Percentiles rank a stretch among this genome's conserved stretches.
These are phyloP conservation scores for Scopus umbretta DNA, from an alignment of 2,113 vertebrate genomes.

Conservation along the genomic window DNA sequence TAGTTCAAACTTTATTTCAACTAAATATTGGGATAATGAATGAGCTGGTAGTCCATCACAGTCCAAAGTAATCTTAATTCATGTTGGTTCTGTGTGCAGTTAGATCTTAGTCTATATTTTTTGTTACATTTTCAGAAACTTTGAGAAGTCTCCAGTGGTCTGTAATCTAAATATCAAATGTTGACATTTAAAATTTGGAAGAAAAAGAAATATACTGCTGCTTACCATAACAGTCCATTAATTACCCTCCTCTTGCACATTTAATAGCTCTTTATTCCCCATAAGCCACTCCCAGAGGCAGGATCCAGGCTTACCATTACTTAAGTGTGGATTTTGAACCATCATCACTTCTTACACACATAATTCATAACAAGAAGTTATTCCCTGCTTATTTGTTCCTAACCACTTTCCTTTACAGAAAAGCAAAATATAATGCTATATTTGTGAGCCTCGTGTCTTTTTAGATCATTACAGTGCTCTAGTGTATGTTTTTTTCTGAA, in stretches of 20 bases:
- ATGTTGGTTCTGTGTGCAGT: not conserved
- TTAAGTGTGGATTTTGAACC: not conserved
- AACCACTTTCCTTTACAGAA: not conserved
- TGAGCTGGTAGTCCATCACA: not conserved
- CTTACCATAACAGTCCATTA: not conserved
- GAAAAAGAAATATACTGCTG: not conserved
- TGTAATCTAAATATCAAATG: not conserved
- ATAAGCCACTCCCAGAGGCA: not conserved
- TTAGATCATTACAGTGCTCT: not conserved
- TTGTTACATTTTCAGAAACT: not conserved
- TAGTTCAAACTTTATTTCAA: not conserved
- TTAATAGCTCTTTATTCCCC: not conserved
- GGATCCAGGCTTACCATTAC: not conserved
- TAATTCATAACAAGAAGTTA: not conserved
- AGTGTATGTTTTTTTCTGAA: not conserved
- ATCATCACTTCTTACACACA: not conserved
- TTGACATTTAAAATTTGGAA: conserved; percentile 1
- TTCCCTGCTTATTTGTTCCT: not conserved
- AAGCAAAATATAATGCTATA: not conserved
- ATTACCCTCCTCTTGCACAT: not conserved
- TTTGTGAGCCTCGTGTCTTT: not conserved
- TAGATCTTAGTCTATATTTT: not conserved
- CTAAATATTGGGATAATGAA: not conserved
- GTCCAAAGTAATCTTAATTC: not conserved
- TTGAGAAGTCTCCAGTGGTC: not conserved